These are phyloP conservation scores for Pempheris klunzingeri DNA, from an alignment of 2,797 vertebrate species.

Conservation along the genomic window DNA sequence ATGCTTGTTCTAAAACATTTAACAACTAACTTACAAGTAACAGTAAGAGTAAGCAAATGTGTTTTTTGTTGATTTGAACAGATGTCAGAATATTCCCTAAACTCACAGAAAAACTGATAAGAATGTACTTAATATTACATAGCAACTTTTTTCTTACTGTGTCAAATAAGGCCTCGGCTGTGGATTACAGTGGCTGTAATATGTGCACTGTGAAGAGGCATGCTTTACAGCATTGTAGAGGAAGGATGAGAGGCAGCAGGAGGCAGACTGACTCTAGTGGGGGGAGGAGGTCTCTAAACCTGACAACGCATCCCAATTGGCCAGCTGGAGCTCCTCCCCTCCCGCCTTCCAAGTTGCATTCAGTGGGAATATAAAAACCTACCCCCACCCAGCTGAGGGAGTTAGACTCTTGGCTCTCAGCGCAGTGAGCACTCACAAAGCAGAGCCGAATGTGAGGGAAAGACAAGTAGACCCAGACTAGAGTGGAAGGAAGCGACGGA, in stretches of 20 bases:
- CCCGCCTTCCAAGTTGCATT: slow-evolving; percentile 59
- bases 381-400: slow-evolving; percentile 59
- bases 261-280: slow-evolving; percentile 57
- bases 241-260: slow-evolving; percentile 64
- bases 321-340: slow-evolving; percentile 63
- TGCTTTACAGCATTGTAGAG: slow-evolving; percentile 37
- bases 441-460: slow-evolving; percentile 38
- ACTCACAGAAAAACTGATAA: not conserved
- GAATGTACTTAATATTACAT: not conserved
- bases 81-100: not conserved
- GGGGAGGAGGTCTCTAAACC: slow-evolving; percentile 48
- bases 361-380: slow-evolving; percentile 77
- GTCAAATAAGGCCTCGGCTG: slow-evolving; percentile 19
- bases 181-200: slow-evolving; percentile 47
- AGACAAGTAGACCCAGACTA: slow-evolving; percentile 30
- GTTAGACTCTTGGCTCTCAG: slow-evolving; percentile 60
- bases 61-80: not conserved
- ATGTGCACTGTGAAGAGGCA: slow-evolving; percentile 5
- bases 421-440: slow-evolving; percentile 10
- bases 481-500: slow-evolving; percentile 38
- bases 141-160: not conserved
- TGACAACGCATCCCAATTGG: slow-evolving; percentile 70
- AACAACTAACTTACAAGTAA: not conserved
- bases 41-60: no score
- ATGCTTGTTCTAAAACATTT: not conserved